Base-by-base conservation (phyloP, 1,140 invertebrate genomes). In the Drosophila malerkotliana region DNA sequence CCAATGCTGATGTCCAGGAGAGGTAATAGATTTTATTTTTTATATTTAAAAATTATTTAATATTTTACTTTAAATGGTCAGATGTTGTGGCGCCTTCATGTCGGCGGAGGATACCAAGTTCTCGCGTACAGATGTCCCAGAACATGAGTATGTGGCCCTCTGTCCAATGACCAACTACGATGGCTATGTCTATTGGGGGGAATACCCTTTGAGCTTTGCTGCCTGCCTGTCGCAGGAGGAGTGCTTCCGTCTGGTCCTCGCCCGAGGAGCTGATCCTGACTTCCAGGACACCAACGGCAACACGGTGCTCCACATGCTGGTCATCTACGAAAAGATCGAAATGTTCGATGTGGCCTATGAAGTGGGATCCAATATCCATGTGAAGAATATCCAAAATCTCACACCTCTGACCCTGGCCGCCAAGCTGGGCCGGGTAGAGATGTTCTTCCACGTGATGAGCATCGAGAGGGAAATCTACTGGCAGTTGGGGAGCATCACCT, bases 111-210 rank as follows among this genome's bases (percentile, higher is more conserved):
- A 99, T 92, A 98, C 99, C 92, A 99, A 99, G 92, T 94, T 95
- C 0, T 97, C 97, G 0, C 93, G 98, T 14, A 94, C 94, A 0
- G 98, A 99, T 92, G 96, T 95, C 0, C 90, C 97, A 0, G 97
- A 98, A 60, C 97, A 99, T 79, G 99, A 99, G 92, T 97, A 96
- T 94, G 97, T 99, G 15, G 96, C 96, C 76, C 94, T 99, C 0
- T 93, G 94, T 73, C 93, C 95, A 0, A 94, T 96, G 72, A 99
- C 98, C 8, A 98, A 99, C 93, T 99, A 99, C 92, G 95, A 96
- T 85, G 98, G 98, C 95, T 98, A 99, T 92, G 98, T 99, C 0
- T 99, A 99, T 92, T 99, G 98, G 97, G 98, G 98, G 32, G 98
- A 99, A 92, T 99, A 99, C 93, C 98, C 99, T 0, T 92, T 99